A percentile compares a stretch with the other conserved stretches of the same genome.
These are phyloP conservation scores for Bimastos eiseni DNA, from an alignment of 2,888 invertebrate genomes.

Conservation along the genomic window DNA sequence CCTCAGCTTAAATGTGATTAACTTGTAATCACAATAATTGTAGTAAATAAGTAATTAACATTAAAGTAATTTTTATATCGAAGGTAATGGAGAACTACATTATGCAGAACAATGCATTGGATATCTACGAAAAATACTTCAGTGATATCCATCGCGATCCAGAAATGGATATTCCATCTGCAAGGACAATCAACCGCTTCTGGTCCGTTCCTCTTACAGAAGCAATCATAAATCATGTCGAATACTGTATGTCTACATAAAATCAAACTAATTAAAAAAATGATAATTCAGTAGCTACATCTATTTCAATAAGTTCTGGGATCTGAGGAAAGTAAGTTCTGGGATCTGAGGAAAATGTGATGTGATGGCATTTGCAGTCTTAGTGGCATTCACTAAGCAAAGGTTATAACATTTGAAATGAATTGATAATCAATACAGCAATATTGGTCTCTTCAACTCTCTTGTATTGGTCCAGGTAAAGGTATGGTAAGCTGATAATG, in stretches of 20 bases:
- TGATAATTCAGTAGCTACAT: too few species aligned
- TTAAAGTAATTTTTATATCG: too few species aligned
- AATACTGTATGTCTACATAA: too few species aligned
- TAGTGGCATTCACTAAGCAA: too few species aligned
- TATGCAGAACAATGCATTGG: slow-evolving; percentile 87
- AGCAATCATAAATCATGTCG: neutral
- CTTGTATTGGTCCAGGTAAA: neutral
- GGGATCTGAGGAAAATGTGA: too few species aligned
- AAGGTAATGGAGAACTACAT: slow-evolving; percentile 86
- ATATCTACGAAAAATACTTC: slow-evolving; percentile 89
- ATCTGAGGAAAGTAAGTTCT: too few species aligned
- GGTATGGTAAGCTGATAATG: neutral
- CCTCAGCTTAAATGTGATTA: neutral
- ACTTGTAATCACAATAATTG: too few species aligned
- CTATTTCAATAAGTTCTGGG: too few species aligned
- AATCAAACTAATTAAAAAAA: too few species aligned
- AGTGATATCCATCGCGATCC: slow-evolving; percentile 69
- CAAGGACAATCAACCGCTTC: slow-evolving; percentile 80
- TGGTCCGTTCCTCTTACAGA: slow-evolving; percentile 58
- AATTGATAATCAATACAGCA: slow-evolving; percentile 67
- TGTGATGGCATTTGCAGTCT: too few species aligned
- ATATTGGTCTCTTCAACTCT: slow-evolving; percentile 67
- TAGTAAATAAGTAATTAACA: too few species aligned
- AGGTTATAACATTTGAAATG: slow-evolving; percentile 69
- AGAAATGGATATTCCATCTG: slow-evolving; percentile 68